Evolutionary conservation across 2,888 invertebrate genomes (phyloP).

Genomic region (Blastobasis adustella): DNA sequence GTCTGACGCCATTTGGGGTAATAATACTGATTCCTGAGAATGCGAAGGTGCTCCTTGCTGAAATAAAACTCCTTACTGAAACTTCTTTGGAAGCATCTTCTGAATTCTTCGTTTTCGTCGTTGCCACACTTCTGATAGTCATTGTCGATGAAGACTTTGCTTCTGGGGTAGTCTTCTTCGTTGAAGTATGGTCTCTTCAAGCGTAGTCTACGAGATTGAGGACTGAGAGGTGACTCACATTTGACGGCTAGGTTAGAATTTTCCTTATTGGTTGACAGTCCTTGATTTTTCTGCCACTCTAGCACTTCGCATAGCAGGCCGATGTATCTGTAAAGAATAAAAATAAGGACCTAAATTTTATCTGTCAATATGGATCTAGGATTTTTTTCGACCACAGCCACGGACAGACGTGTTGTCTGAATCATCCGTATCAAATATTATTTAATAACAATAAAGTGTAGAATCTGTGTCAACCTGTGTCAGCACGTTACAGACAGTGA

Average conservation of each 20-base stretch:
- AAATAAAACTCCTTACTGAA: constrained; percentile 38
- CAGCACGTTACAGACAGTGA: too few species aligned
- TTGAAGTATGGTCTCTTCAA: constrained; percentile 46
- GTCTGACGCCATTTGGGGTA: constrained; percentile 61
- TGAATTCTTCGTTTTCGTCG: constrained; percentile 57
- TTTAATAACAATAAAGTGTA: too few species aligned
- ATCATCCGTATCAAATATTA: too few species aligned
- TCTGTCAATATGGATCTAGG: too few species aligned
- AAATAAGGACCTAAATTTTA: too few species aligned
- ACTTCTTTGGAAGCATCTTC: constrained; percentile 29
- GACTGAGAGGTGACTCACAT: constrained; percentile 65
- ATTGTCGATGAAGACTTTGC: constrained; percentile 35
- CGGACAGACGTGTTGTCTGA: too few species aligned
- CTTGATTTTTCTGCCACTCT: constrained; percentile 87
- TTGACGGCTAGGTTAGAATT: constrained; percentile 67
- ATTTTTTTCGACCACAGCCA: too few species aligned
- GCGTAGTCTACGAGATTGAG: constrained; percentile 44
- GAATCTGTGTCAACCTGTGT: too few species aligned
- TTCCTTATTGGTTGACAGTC: constrained; percentile 58
- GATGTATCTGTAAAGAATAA: constrained; percentile 80
- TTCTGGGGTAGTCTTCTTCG: constrained; percentile 37
- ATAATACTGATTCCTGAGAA: constrained; percentile 53
- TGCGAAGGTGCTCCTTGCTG: constrained; percentile 52
- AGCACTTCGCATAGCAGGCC: constrained; percentile 88
- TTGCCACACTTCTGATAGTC: constrained; percentile 46